Conservation (phyloP, 2,797 vertebrate genomes). For the Anolis apletophallus region DNA sequence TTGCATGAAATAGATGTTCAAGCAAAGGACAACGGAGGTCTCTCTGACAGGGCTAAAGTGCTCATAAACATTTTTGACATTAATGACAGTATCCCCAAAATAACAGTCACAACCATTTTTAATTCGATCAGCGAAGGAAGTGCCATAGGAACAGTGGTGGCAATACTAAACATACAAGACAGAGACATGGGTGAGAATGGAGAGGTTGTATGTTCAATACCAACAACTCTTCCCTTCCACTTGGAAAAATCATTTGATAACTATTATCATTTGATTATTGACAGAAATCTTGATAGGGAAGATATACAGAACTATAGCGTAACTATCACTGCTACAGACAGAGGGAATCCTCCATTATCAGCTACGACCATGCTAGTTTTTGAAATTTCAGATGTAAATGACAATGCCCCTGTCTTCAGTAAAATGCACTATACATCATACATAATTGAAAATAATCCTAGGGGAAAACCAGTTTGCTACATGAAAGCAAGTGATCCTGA, state of each 20-base stretch:
- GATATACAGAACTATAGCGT: conserved; percentile 73
- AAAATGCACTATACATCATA: conserved; percentile 28
- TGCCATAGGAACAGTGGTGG: conserved; percentile 66
- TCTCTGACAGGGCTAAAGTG: conserved; percentile 74
- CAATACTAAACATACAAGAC: conserved; percentile 78
- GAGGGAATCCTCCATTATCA: conserved; percentile 68
- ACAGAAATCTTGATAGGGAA: conserved; percentile 66
- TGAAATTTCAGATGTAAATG: conserved; percentile 65
- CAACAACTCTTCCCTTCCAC: conserved; percentile 46
- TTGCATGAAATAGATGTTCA: conserved; percentile 75
- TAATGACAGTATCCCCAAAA: conserved; percentile 82
- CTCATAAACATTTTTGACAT: conserved; percentile 75
- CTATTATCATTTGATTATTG: conserved; percentile 77
- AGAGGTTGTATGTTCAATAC: conserved; percentile 71
- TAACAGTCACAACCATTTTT: conserved; percentile 62
- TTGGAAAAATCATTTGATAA: conserved; percentile 73
- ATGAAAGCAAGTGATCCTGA: conserved; percentile 51
- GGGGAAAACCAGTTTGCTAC: conserved; percentile 76
- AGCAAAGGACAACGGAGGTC: conserved; percentile 74
- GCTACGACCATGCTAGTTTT: conserved; percentile 53
- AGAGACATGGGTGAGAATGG: conserved; percentile 77
- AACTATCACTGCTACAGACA: conserved; percentile 77
- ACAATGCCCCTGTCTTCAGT: conserved; percentile 25
- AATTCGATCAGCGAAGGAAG: conserved; percentile 20
- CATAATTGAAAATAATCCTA: conserved; percentile 41